Evolutionary conservation across 2,888 invertebrate species (phyloP), one percentile per base, ranked within the genome.

Genomic region (Petrolisthes cinctipes): DNA sequence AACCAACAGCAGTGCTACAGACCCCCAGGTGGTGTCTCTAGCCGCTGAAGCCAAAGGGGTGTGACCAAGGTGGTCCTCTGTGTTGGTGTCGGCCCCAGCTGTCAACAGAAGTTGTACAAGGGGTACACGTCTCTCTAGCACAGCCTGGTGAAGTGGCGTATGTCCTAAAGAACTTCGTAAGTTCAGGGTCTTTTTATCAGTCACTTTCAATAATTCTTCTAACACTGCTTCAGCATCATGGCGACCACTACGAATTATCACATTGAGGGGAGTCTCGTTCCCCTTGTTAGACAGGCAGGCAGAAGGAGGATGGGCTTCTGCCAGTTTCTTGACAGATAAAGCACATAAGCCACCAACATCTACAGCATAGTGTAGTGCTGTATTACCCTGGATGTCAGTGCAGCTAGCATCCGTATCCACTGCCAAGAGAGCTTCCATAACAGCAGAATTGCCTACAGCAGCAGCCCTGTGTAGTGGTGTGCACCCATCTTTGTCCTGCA

Each of bases 1-100:
- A 23, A 91, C 91, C 37, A 92, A 90, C 53, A 92, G 91, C 83
- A 92, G 91, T n/a, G 91, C 88, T 2, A 92, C 92, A 9, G 91
- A 87, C 20, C 91, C 89, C 79, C 91, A 82, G 73, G 91, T 89
- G 20, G 91, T 92, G 66, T 91, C 91, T 91, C 92, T 92, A 5
- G 92, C 92, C 78, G 92, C 90, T 91, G 92, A 92, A 88, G 92
- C 92, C 61, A 92, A 89, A 9, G 92, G 92, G 6, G 91, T 91
- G 23, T 91, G 86, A 6, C 91, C 90, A 14, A 91, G 82, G 54
- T 89, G 86, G 86, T 92, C 92, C 57, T 89, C 83, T 61, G 91
- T 89, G 68, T 89, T 87, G 7, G 91, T 89, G 68, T 91, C 89
- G 37, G 91, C 91, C 20, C 92, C 92, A 51, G 89, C 89, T 17